Base-by-base conservation (phyloP, 2,113 vertebrate genomes). In the Nycticryphes semicollaris region DNA sequence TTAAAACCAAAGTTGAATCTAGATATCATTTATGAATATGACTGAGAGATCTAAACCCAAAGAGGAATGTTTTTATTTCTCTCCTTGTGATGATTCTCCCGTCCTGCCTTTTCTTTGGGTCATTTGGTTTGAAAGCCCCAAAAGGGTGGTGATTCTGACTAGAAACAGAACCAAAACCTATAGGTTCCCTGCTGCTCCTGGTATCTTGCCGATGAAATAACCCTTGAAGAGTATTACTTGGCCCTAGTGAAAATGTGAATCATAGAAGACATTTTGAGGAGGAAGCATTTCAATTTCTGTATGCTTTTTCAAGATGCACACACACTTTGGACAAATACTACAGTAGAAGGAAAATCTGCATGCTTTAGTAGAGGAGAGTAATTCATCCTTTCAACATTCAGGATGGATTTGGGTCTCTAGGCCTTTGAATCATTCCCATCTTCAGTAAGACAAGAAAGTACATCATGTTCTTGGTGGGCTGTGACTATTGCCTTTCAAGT, bases 401-500 rank as follows among this genome's bases (percentile, higher is more conserved):
- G 80, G 48, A 79, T 82, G 39, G 79, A 51, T 89, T 92, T 85
- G 50, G 14, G 30, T 92, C 31, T 84, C 51, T 75, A 72, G 87
- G 70, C 81, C 77, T 93, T 86, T 96, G 80, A 89, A 60, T 84
- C 1, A 72, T 87, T 87, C 82, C 53, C 31, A n/a, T 56, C 56
- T 50, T 91, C 66, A 84, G 33, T 39, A 92, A 63, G 68, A 81
- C 80, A 84, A 78, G 60, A 87, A 93, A 56, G 62, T 82, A 64
- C 66, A 56, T 91, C 57, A 33, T 78, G 77, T 94, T 91, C 94
- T 91, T 12, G 19, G 91, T 89, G 62, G 84, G 84, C 73, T 92
- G 76, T 87, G 91, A 78, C 91, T 66, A 68, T 53, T 89, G 83
- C 67, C 37, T 95, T 94, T 96, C 66, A 90, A 84, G 69, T 22